Conservation (phyloP, 2,797 vertebrate genomes). For the Poeciliopsis infans region DNA sequence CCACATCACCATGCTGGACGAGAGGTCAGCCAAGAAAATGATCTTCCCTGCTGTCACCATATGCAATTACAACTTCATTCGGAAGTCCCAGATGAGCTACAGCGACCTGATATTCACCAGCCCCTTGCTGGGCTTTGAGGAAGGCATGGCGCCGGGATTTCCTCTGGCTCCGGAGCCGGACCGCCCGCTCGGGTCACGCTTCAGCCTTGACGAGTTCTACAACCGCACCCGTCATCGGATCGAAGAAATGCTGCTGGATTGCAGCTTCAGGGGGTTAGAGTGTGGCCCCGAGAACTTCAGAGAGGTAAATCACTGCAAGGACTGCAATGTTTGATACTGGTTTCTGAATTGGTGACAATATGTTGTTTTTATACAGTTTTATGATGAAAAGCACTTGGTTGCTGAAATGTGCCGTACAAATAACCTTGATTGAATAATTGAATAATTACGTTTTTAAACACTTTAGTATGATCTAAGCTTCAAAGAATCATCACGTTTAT, state of each 20-base stretch:
- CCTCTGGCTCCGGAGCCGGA: slow-evolving; percentile 80
- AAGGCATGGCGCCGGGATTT: slow-evolving; percentile 88
- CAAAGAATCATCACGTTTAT: slow-evolving; percentile 3
- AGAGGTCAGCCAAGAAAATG: slow-evolving; percentile 82
- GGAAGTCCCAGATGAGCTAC: slow-evolving; percentile 90
- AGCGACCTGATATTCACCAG: slow-evolving; percentile 90
- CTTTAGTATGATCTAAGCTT: not conserved
- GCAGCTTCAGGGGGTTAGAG: slow-evolving; percentile 84
- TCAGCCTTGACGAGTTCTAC: slow-evolving; percentile 88
- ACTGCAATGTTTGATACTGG: not conserved
- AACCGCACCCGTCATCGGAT: slow-evolving; percentile 91
- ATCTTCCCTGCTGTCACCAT: slow-evolving; percentile 91
- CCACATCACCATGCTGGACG: slow-evolving; percentile 89
- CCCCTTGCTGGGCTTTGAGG: slow-evolving; percentile 88
- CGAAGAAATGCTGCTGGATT: slow-evolving; percentile 94
- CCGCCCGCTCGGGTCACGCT: slow-evolving; percentile 72
- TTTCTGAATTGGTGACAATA: too few species aligned
- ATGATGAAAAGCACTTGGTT: too few species aligned
- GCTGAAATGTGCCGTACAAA: too few species aligned
- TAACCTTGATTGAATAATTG: too few species aligned
- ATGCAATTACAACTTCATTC: slow-evolving; percentile 91
- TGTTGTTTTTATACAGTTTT: too few species aligned
- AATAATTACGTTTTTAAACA: not conserved
- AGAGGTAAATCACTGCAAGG: slow-evolving; percentile 78
- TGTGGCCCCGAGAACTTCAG: slow-evolving; percentile 88